Percentiles rank a stretch among this genome's conserved stretches.
Conservation (phyloP, 2,113 vertebrate genomes). For the Muscicapa adusta region DNA sequence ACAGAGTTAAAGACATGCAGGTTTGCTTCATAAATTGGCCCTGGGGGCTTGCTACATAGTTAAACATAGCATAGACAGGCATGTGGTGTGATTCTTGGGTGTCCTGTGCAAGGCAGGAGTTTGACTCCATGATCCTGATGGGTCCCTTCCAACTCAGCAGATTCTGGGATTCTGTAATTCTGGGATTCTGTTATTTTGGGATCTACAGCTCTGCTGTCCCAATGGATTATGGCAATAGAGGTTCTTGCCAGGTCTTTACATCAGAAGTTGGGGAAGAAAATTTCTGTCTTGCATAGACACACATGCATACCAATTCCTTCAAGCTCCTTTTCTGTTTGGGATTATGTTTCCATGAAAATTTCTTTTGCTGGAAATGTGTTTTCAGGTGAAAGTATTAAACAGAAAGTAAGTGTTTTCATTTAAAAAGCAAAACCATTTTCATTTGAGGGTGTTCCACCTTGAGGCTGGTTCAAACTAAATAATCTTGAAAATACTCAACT, state of each 20-base stretch:
- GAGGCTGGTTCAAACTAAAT: background rate
- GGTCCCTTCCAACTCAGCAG: background rate
- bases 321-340: background rate
- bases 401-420: background rate
- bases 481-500: background rate
- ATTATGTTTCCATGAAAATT: background rate
- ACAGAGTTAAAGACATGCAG: background rate
- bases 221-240: rapidly evolving
- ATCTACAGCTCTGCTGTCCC: background rate
- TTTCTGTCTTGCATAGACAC: background rate
- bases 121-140: rapidly evolving
- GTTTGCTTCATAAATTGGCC: background rate
- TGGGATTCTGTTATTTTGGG: background rate
- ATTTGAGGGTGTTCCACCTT: background rate
- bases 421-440: background rate
- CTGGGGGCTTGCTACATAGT: rapidly evolving
- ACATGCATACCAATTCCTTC: background rate
- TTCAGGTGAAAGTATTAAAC: background rate
- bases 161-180: background rate
- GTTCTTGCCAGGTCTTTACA: background rate
- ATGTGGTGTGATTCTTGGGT: background rate
- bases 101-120: rapidly evolving
- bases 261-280: background rate
- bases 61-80: background rate
- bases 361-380: background rate